Evolutionary conservation across 2,888 invertebrate species (phyloP), one percentile per base, ranked within the genome.

Genomic region (Hirtodrosophila cameraria): DNA sequence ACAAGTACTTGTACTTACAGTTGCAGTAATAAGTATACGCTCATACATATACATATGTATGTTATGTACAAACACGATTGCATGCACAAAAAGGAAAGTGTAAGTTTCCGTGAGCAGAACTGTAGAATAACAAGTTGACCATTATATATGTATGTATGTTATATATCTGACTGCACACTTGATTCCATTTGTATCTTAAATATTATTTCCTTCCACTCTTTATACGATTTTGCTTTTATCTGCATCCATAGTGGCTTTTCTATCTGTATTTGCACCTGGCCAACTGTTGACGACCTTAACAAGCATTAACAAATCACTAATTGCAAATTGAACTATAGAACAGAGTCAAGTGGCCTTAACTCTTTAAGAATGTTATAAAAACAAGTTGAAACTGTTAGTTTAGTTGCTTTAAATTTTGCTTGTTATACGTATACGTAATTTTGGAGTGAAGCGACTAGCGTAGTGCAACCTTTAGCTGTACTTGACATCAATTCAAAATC

Each of bases 221-320:
- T 2, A 25, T 31, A n/a, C 23, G 12, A 8, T 35, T 43, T 35
- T 30, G 20, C n/a, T n/a, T n/a, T n/a, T 23, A 23, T 15, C 25
- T 48, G 31, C n/a, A 13, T 6, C 9, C 38, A 9, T 11, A 13
- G 7, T 25, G 42, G 33, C 8, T n/a, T 20, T 9, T 16, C n/a
- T 12, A 9, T 31, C 20, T 27, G 33, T 30, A 6, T 7, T 15
- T 31, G 48, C 55, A 39, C 31, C 53, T 49, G 33, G 28, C 28
- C 33, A 12, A 23, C 15, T 18, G 2, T 18, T 13, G 31, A 12
- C 23, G 30, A 30, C 36, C 36, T 38, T 36, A 42, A 16, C 9
- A 6, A 46, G 16, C 20, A 8, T 20, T 30, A 27, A 8, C 41
- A 46, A 9, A 41, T 28, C 30, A 59, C 48, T 58, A 65, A 65